These are phyloP conservation scores for Haliclystus octoradiatus DNA, from an alignment of 30 jellyfish, hydroid and myxozoan species.

Conservation along the genomic window DNA sequence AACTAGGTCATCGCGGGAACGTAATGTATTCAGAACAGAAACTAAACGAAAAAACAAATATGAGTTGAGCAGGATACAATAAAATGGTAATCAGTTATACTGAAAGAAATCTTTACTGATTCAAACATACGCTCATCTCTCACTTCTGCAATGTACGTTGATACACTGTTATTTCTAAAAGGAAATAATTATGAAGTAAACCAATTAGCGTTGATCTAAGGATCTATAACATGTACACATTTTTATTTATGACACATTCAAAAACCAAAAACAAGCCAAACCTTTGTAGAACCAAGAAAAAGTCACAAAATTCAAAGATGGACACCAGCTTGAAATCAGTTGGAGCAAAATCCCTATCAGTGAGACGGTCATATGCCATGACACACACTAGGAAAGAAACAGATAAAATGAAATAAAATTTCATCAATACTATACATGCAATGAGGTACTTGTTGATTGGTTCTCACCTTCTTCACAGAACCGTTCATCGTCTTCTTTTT, in stretches of 20 bases:
- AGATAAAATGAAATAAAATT: neutral
- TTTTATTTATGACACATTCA: neutral
- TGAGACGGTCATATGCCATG: constrained; percentile 8
- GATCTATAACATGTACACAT: neutral
- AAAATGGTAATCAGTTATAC: neutral
- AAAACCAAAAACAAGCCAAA: neutral
- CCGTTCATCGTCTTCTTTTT: neutral
- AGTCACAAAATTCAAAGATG: constrained; percentile 24
- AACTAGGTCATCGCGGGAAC: constrained; percentile 20
- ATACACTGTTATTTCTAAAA: neutral
- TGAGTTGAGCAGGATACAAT: constrained; percentile 2
- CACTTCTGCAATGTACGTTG: constrained; percentile 2
- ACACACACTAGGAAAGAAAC: neutral
- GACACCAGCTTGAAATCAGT: constrained; percentile 9
- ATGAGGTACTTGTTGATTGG: neutral
- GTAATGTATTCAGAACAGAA: constrained; percentile 6
- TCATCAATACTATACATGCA: neutral
- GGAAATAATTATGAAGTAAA: neutral
- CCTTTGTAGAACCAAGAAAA: constrained; percentile 15
- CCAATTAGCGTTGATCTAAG: neutral
- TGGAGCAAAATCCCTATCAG: neutral
- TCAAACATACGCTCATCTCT: constrained; percentile 18
- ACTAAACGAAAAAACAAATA: constrained; percentile 2
- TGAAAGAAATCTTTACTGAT: neutral
- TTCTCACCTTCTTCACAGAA: neutral